Base-by-base conservation (phyloP, 2,113 vertebrate genomes). In the Lutjanus erythropterus region DNA sequence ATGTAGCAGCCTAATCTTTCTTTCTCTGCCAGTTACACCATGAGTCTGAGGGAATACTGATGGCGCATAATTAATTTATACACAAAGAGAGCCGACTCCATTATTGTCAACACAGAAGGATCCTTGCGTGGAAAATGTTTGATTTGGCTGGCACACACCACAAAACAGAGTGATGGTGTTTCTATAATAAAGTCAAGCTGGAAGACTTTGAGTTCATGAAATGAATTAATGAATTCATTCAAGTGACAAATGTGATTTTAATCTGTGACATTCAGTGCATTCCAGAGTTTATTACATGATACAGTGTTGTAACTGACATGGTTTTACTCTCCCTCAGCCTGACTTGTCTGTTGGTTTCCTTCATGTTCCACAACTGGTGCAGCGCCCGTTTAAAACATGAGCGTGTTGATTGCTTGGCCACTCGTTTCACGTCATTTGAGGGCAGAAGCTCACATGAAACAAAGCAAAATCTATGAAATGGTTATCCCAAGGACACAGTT, bases 21-120 rank as follows among this genome's bases (percentile, higher is more conserved):
- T 79, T 58, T 69, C 62, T 53, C 29, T 71, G 58, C 69, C 81
- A 87, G 80, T 72, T 67, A 64, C 70, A 75, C 56, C 41, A 62
- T 0, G 18, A 80, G 52, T 72, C 81, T 42, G 35, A 65, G 75
- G 70, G 72, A 83, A 86, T 65, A 41, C 85, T 83, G 71, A 65
- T 58, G 61, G 27, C 1, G 46, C 68, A 56, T 80, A 85, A 88
- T 86, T 85, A 71, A 88, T 86, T 88, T 46, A 75, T 6, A 65
- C 69, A 84, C 78, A 78, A 61, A 77, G 61, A 67, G 58, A 55
- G 76, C 66, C 58, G 70, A 59, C 67, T 69, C 23, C 33, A 75
- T 82, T 72, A 70, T 46, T 78, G 70, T 71, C 72, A 71, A 42
- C 65, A 75, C 80, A 80, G 71, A 77, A 31, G 55, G 61, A 83